phyloP scores from a whole-genome alignment of 2,113 vertebrate species.

The Sturnira hondurensis region DNA sequence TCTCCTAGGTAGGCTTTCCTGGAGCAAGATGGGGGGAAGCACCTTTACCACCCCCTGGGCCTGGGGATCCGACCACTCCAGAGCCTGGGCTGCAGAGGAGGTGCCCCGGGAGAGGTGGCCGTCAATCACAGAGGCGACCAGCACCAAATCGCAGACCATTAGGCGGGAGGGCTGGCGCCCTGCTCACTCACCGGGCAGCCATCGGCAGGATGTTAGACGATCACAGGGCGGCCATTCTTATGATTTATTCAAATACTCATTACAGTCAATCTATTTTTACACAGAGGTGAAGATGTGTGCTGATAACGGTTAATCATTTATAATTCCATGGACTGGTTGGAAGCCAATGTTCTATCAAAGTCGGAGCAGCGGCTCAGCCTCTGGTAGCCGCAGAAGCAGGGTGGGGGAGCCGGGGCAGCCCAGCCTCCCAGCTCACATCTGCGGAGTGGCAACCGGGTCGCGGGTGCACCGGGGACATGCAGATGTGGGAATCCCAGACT shows the following conservation, averaged over 20 bases:
- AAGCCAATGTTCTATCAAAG: conserved; percentile 66
- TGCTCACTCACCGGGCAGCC: conserved; percentile 65
- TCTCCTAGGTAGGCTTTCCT: conserved; percentile 47
- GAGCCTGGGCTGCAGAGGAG: background rate
- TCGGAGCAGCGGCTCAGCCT: background rate
- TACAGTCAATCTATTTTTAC: conserved; percentile 78
- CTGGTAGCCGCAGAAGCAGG: background rate
- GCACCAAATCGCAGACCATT: conserved; percentile 52
- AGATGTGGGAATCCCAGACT: background rate
- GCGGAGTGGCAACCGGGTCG: background rate
- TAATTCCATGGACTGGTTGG: conserved; percentile 68
- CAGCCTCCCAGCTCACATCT: background rate
- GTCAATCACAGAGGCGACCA: conserved; percentile 57
- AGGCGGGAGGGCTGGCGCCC: conserved; percentile 54
- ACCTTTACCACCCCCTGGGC: background rate
- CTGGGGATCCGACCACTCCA: background rate
- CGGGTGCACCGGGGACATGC: background rate
- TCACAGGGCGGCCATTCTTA: conserved; percentile 67
- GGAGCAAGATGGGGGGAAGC: conserved; percentile 48
- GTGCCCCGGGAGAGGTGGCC: background rate
- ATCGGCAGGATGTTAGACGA: conserved; percentile 68
- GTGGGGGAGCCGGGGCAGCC: background rate
- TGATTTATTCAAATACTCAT: conserved; percentile 78
- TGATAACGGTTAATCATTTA: conserved; percentile 76
- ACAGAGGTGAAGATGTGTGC: conserved; percentile 70